These are phyloP conservation scores for Pterois miles DNA, from an alignment of 2,797 vertebrate genomes.

Conservation along the genomic window DNA sequence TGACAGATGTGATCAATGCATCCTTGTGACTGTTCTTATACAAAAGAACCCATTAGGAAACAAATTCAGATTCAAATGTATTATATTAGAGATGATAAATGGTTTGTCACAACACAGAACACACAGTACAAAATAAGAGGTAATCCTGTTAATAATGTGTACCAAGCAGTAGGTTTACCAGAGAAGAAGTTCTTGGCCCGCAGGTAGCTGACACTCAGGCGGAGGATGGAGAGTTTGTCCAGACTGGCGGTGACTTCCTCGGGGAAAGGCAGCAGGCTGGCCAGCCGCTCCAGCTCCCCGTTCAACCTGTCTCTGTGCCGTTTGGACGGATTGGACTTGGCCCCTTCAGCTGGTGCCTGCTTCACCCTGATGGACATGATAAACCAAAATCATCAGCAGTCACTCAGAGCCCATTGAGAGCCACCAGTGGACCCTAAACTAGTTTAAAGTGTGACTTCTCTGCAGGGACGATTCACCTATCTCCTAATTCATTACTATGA, in stretches of 20 bases:
- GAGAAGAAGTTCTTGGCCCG: constrained; percentile 83
- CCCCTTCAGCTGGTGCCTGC: constrained; percentile 60
- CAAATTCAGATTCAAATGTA: background rate
- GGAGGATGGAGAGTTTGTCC: constrained; percentile 86
- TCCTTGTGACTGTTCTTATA: background rate
- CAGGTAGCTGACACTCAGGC: constrained; percentile 84
- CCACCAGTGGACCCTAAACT: background rate
- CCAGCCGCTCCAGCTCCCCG: constrained; percentile 84
- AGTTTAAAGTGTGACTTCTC: background rate
- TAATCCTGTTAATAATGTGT: background rate
- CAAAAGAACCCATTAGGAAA: background rate
- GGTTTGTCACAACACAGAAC: background rate
- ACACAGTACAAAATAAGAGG: background rate
- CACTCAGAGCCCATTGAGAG: background rate
- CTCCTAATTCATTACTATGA: too few species aligned
- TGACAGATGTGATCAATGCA: background rate
- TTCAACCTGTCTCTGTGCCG: constrained; percentile 85
- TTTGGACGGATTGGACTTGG: constrained; percentile 85
- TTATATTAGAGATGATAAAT: background rate
- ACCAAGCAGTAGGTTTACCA: constrained; percentile 57
- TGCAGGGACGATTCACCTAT: too few species aligned
- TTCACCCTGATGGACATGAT: constrained; percentile 63
- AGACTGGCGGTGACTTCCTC: constrained; percentile 82
- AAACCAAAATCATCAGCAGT: background rate
- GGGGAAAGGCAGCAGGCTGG: constrained; percentile 81